phyloP scores from a whole-genome alignment of 2,113 vertebrate genomes.

The Apaloderma vittatum region DNA sequence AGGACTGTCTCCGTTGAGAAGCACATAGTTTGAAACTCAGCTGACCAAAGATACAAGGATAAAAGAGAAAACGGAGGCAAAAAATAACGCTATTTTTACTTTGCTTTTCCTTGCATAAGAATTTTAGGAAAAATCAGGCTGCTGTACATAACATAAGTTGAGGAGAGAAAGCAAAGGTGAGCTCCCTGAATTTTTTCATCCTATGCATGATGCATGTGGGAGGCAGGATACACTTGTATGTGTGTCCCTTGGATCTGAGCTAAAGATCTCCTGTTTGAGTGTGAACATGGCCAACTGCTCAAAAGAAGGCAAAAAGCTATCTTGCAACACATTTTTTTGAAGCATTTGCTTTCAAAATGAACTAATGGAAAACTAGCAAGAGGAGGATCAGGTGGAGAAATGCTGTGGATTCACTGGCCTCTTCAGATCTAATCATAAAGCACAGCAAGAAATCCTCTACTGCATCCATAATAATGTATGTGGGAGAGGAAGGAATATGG shows the following conservation, averaged over 20 bases:
- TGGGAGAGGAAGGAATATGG: neutral
- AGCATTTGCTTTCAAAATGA: neutral
- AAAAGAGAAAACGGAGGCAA: neutral
- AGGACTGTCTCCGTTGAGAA: neutral
- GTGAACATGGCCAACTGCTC: neutral
- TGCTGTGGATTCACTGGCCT: neutral
- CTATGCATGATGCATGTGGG: neutral
- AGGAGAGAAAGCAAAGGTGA: neutral
- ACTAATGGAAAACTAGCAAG: neutral
- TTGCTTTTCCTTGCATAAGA: neutral
- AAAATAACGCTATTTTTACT: neutral
- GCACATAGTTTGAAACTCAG: neutral
- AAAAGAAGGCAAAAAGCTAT: neutral
- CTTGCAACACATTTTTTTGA: neutral
- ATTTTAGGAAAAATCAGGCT: neutral
- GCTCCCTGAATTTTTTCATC: neutral
- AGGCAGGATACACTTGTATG: neutral
- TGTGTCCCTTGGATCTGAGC: neutral
- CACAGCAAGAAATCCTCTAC: neutral
- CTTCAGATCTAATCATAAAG: neutral
- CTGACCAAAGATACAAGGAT: neutral
- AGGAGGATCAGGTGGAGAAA: neutral
- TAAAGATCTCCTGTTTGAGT: neutral
- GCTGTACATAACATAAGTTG: neutral
- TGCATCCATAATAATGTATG: neutral